Percentiles rank a stretch among this genome's conserved stretches.
Evolutionary conservation across 2,113 vertebrate genomes (phyloP).

Genomic region (Euleptes europaea): DNA sequence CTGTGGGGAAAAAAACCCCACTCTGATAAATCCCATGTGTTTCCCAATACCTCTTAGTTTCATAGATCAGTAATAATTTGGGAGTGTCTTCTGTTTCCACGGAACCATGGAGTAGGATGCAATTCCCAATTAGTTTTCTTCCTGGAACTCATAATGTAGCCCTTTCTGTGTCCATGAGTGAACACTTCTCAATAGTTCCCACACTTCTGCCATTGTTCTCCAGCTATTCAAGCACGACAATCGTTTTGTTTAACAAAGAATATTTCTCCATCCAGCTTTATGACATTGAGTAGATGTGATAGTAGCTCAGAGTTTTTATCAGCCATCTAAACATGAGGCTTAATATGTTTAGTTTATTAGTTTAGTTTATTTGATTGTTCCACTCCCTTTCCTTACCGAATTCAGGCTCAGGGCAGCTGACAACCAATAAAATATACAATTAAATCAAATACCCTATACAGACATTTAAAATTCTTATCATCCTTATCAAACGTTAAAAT

Average conservation of each 20-base stretch:
- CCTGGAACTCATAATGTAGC: neutral
- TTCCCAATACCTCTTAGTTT: neutral
- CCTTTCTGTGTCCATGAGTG: constrained; percentile 2
- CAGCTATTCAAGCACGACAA: constrained; percentile 36
- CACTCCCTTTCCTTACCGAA: no score
- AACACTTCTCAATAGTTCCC: constrained; percentile 46
- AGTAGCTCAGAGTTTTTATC: constrained; percentile 21
- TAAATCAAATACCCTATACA: no score
- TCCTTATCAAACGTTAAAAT: no score
- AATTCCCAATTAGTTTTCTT: constrained; percentile 33
- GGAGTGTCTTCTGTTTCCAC: neutral
- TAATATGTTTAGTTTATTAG: no score
- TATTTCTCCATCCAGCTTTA: constrained; percentile 45
- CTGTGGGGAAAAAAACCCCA: neutral
- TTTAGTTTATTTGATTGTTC: no score
- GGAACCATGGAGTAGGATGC: neutral
- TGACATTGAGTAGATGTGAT: constrained; percentile 26
- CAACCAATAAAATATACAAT: no score
- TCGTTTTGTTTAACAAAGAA: constrained; percentile 25
- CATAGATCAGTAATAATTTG: constrained; percentile 9
- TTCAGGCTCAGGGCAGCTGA: no score
- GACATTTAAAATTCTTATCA: no score
- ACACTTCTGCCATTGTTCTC: constrained; percentile 45
- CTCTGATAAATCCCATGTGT: constrained; percentile 15
- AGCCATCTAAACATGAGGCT: constrained; percentile 30